Base-by-base conservation (phyloP, 2,888 invertebrate species). In the Thereva unica region DNA sequence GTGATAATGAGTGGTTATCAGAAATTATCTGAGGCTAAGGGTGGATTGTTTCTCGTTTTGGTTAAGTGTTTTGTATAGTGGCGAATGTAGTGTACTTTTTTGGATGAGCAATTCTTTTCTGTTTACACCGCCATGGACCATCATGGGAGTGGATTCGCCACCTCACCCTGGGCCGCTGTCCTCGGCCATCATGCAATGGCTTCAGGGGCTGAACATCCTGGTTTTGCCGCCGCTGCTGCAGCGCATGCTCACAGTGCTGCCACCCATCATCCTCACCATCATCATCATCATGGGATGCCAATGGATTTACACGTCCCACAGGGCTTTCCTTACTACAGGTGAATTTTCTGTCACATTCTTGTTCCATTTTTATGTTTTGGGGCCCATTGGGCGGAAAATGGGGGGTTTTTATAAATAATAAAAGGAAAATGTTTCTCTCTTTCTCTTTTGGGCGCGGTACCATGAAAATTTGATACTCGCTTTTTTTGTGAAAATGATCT, bases 301-400 rank as follows among this genome's bases (percentile, higher is more conserved):
- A 93, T 94, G 93, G 94, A 94, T 81, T 86, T 94, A 74, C 94
- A 94, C 82, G 93, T 94, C 80, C 91, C 93, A 59, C 94, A 93
- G 80, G 92, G 91, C 74, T 93, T 93, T 81, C 92, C 93, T 68
- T 94, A 93, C 83, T 94, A 94, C 84, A 89, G 93, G 93, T 93
- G 78, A 67, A 64, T 66, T 49, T 49, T 12, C 34, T 59, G 9
- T 7, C 47, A 41, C 12, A 56, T 38, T 42, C 10, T 9, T 40
- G 23, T 40, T 40, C 12, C 41, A 5, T 9, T 34, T 57, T 59
- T 23, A 23, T 23, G 23, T 23, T 23, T 23, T 23, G 23, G 23
- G 23, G 23, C 23, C 23, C 23, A 23, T 23, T 23, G 23, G 23
- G 23, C 23, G 23, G 23, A 23, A 23, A 23, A 23, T 23, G 23